phyloP scores from a whole-genome alignment of 2,113 vertebrate genomes.

The Panthera leo region DNA sequence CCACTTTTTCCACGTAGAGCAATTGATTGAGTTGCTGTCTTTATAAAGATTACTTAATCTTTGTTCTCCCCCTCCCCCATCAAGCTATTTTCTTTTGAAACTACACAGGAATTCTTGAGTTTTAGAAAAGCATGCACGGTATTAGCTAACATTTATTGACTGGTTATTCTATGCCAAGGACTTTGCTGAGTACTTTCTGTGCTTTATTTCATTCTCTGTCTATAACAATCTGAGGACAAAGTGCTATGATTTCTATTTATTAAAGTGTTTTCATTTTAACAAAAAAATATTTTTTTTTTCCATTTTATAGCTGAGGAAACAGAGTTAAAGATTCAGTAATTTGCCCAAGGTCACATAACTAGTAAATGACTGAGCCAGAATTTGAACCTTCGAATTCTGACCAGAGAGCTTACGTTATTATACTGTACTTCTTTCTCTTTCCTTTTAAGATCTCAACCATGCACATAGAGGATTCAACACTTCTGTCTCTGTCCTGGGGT shows the following conservation, averaged over 20 bases:
- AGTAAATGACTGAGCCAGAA: background rate
- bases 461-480: background rate
- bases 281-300: background rate
- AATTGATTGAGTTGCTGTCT: constrained; percentile 12
- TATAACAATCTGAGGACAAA: background rate
- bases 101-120: constrained; percentile 13
- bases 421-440: background rate
- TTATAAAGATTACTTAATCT: constrained; percentile 44
- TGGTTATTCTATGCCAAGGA: constrained; percentile 27
- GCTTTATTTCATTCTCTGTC: constrained; percentile 9
- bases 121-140: constrained; percentile 47
- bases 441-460: background rate
- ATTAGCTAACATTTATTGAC: constrained; percentile 54
- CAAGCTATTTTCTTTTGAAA: constrained; percentile 52
- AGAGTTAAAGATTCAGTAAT: constrained; percentile 15
- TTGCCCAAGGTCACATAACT: constrained; percentile 12
- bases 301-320: constrained; percentile 44
- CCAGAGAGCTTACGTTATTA: background rate
- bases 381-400: constrained; percentile 1
- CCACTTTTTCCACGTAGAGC: constrained; percentile 22
- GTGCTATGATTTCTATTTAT: background rate
- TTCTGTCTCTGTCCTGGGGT: background rate
- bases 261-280: constrained; percentile 17
- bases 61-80: background rate
- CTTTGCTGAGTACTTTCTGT: constrained; percentile 44